Conservation (phyloP, 1,140 invertebrate genomes). For the Hyphantria cunea region DNA sequence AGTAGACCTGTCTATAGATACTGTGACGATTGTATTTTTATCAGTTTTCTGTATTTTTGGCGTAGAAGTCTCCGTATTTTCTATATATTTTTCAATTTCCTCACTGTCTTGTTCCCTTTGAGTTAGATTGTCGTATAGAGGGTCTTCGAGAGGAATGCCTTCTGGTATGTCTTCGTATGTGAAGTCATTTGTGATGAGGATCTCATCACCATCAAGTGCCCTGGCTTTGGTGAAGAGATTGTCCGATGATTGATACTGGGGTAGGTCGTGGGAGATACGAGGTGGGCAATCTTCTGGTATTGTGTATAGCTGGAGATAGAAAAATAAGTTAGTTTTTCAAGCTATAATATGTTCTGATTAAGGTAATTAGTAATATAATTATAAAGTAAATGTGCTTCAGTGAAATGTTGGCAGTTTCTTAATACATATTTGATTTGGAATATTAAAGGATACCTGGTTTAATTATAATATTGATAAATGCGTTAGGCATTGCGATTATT, state of each 20-base stretch:
- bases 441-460: too few relatives aligned
- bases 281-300: slow-evolving; percentile 71
- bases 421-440: too few relatives aligned
- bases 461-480: too few relatives aligned
- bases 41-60: too few relatives aligned
- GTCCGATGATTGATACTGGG: slow-evolving; percentile 49
- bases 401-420: too few relatives aligned
- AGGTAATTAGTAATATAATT: too few relatives aligned
- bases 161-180: slow-evolving; percentile 67
- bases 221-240: slow-evolving; percentile 63
- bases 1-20: not conserved
- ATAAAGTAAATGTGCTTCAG: too few relatives aligned
- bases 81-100: slow-evolving; percentile 5
- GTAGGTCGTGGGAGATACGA: slow-evolving; percentile 45
- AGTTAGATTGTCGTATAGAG: slow-evolving; percentile 63
- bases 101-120: slow-evolving; percentile 34
- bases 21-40: too few relatives aligned
- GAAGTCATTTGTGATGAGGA: slow-evolving; percentile 61
- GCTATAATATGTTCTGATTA: too few relatives aligned
- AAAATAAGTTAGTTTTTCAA: too few relatives aligned
- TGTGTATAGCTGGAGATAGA: slow-evolving; percentile 55
- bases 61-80: not conserved
- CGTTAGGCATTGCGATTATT: too few relatives aligned
- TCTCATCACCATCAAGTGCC: slow-evolving; percentile 50
- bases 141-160: slow-evolving; percentile 65